Evolutionary conservation across 1,140 invertebrate genomes (phyloP), one percentile per base, ranked within the genome.

Genomic region (Stegodyphus dumicola): DNA sequence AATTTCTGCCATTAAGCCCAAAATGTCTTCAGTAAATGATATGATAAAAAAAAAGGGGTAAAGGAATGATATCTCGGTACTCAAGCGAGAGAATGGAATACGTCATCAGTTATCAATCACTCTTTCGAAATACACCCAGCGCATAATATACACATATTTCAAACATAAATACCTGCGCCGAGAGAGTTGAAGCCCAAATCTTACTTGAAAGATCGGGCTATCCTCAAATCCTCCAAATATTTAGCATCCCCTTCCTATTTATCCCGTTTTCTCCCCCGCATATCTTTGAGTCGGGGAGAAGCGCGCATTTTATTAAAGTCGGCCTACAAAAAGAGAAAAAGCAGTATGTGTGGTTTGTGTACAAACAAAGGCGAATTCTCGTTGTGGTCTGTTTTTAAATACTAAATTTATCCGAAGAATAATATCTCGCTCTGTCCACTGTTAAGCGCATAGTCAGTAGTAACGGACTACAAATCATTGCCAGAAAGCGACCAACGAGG

Each of bases 381-480:
- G 33, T 33, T 33, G 33, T 67, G 53, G 60, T 78, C 60, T 11
- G n/a, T 65, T 81, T 81, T 81, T 81, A 81, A 81, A 81, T 81
- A 81, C n/a, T 17, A 15, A 53, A 67, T 67, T 18, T 65, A 69
- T 67, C 71, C n/a, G 52, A 7, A 18, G 52, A 53, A 85, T 77
- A 76, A 76, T 85, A 76, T 76, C 69, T 69, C 64, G 81, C 70
- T 85, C 54, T 85, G 64, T 69, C 81, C 73, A 85, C 65, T 85
- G 74, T 85, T 71, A 76, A 85, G 81, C 74, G 74, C 65, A 76
- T 70, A 85, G 73, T 65, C 52, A 69, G 74, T 60, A 70, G 74
- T 81, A 81, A 81, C 53, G 79, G 70, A 65, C 79, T 70, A 85
- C 81, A 85, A 85, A 85, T 85, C 81, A 85, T 70, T 76, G 81